Percentiles rank a stretch among this genome's conserved stretches.
phyloP scores from a whole-genome alignment of 2,113 vertebrate genomes.

The Shinisaurus crocodilurus region DNA sequence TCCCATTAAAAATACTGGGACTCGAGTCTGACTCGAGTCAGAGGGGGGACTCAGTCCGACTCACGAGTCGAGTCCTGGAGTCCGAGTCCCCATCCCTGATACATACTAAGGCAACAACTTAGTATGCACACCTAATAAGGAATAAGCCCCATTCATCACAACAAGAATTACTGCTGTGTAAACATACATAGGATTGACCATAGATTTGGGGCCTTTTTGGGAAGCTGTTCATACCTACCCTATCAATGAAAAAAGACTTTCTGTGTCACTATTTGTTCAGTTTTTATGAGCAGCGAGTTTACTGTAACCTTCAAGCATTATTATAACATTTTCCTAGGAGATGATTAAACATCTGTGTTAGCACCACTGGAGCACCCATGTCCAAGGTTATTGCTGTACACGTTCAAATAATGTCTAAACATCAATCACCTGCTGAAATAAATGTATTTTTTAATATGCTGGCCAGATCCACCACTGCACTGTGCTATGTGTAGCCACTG shows the following conservation, averaged over 20 bases:
- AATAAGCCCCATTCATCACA: background rate
- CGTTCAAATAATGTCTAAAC: constrained; percentile 17
- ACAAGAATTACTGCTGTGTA: background rate
- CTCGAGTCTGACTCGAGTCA: too few species aligned
- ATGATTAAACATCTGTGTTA: constrained; percentile 8
- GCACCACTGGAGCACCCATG: background rate
- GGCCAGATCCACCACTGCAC: background rate
- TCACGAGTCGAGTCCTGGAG: too few species aligned
- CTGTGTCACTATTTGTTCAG: background rate
- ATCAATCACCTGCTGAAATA: constrained; percentile 4
- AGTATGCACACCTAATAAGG: background rate
- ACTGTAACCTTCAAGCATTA: constrained; percentile 2
- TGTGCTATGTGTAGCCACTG: background rate
- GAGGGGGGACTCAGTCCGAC: too few species aligned
- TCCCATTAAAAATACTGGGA: too few species aligned
- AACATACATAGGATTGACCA: background rate
- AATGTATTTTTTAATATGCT: constrained; percentile 15
- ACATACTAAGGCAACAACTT: background rate
- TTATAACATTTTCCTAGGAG: constrained; percentile 6
- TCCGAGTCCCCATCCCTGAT: too few species aligned
- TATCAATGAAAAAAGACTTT: background rate
- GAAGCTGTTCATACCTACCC: background rate
- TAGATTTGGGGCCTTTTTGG: too few species aligned
- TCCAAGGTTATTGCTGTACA: background rate
- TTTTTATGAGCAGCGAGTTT: background rate